Evolutionary conservation across 2,888 invertebrate genomes (phyloP), one percentile per base, ranked within the genome.

Genomic region (Cepaea hortensis): DNA sequence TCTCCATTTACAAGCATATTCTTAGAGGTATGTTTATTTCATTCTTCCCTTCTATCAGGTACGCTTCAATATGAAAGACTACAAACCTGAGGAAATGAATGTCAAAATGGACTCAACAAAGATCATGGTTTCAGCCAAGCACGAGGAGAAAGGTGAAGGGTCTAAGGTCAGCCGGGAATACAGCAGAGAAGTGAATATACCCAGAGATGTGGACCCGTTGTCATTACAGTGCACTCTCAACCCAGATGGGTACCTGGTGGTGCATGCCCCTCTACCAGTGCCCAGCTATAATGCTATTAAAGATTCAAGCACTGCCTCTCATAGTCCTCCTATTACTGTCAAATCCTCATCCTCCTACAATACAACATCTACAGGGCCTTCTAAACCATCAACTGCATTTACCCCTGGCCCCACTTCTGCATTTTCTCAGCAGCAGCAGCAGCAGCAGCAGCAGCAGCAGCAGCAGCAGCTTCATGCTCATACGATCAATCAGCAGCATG

Each of bases 61-160:
- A 3, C 87, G 91, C 55, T 93, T 93, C 88, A 92, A 93, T 89
- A 93, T 93, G 65, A 90, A 91, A 65, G 90, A 91, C 18, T 93
- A 93, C 88, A 91, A 90, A 79, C 92, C 93, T 3, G 93, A 93
- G 35, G 93, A 93, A 87, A 92, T 93, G 11, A 92, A 90, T 88
- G 93, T 93, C 3, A 92, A 92, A 89, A 93, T 92, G 90, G 92
- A 93, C 86, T 88, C 90, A 23, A 90, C 91, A 85, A 93, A 91
- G 86, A 87, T 93, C 23, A 90, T 92, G 75, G 93, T 93, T 11
- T 90, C 90, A 46, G 93, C 93, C 1, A 89, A 89, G 77, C 93
- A 93, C 80, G 92, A 92, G 85, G 91, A 91, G 84, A 91, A 91
- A 72, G 89, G 90, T 50, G 92, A 91, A 7, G 91, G 90, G n/a